Evolutionary conservation across 53 echinoderm and acorn worm species (phyloP), one percentile per base, ranked within the genome.

Genomic region (Holothuria leucospilota): DNA sequence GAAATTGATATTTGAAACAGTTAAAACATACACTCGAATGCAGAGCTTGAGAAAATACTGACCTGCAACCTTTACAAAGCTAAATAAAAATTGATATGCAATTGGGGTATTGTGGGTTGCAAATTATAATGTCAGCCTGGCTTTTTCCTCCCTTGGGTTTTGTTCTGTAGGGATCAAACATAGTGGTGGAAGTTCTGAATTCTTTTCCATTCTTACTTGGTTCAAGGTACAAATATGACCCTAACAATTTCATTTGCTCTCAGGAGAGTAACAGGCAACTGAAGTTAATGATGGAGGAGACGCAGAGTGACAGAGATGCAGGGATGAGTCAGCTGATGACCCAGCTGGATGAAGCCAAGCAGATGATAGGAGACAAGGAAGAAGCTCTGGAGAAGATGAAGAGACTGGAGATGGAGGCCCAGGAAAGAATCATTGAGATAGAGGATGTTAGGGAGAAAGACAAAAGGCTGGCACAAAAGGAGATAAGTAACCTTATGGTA

Each of bases 341-440:
- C 18, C 53, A 60, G 27, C 61, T 81, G 39, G 60, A 81, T n/a
- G n/a, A 29, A 28, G 81, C 38, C 20, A 81, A 29, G 62, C 56
- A 58, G n/a, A 59, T 25, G 23, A 15, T 81, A 13, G 30, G 39
- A 10, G 81, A 81, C 27, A 81, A 59, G 59, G 81, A 59, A 21
- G 81, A 21, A 62, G 81, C 34, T 2, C 15, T 62, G 81, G 81
- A 81, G 81, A 38, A 62, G 61, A 18, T 20, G 30, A 62, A 24
- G 29, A 81, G 30, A 14, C 38, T 81, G 56, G 81, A 81, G 29
- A 59, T 61, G 62, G 30, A 81, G 61, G 82, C 93, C 0, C 94
- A 96, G 56, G 70, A 91, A 86, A 96, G 93, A 72, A 29, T 91
- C 53, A 91, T 82, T 61, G 94, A 96, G 63, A 16, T 86, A n/a